phyloP scores from a whole-genome alignment of 2,113 vertebrate genomes.

The Zosterops lateralis region DNA sequence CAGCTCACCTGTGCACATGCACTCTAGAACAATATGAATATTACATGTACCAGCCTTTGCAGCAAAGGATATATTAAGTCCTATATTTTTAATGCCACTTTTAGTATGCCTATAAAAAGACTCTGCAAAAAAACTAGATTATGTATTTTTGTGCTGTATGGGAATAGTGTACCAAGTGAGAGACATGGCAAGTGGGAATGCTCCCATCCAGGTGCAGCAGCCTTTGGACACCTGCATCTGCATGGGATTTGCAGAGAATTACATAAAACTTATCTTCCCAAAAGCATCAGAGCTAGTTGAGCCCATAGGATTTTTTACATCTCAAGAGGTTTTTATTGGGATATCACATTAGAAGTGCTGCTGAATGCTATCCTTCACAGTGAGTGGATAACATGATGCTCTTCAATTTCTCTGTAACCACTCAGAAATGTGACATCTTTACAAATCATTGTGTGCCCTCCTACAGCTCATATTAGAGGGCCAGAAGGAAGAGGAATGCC shows the following conservation, averaged over 20 bases:
- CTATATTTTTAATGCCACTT: constrained; percentile 49
- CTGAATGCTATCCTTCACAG: background rate
- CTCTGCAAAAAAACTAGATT: constrained; percentile 7
- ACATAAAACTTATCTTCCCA: background rate
- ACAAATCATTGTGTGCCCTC: background rate
- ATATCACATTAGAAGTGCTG: background rate
- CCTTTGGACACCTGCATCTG: background rate
- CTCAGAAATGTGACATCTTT: constrained; percentile 4
- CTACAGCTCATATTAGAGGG: background rate
- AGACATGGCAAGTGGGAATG: background rate
- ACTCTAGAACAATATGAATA: constrained; percentile 12
- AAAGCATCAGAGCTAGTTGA: background rate
- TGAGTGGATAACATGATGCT: background rate
- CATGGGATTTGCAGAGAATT: background rate
- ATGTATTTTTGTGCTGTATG: background rate
- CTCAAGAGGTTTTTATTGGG: background rate
- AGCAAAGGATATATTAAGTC: constrained; percentile 25
- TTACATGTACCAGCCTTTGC: constrained; percentile 11
- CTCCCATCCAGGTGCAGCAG: constrained; percentile 1
- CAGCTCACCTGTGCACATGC: background rate
- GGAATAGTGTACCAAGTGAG: background rate
- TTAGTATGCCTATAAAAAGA: constrained; percentile 48
- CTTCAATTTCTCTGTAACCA: background rate
- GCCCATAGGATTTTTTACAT: background rate
- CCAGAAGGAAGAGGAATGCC: background rate